phyloP scores from a whole-genome alignment of 1,140 invertebrate genomes.

The Drosophila sturtevanti region DNA sequence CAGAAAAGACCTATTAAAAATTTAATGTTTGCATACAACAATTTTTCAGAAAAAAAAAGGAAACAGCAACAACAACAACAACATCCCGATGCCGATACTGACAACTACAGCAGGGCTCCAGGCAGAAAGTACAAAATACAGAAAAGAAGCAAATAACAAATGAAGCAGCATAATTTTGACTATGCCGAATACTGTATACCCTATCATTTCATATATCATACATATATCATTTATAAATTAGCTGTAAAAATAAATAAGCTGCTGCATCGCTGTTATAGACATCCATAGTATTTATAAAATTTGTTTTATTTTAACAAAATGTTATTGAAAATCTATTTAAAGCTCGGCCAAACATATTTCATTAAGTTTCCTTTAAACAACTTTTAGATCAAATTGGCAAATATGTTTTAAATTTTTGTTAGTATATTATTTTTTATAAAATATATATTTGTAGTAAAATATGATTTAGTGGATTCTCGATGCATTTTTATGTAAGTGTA shows the following conservation, averaged over 20 bases:
- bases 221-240: too few species aligned
- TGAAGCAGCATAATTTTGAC: background rate
- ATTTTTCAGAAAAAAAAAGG: conserved; percentile 55
- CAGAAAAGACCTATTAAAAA: conserved; percentile 67
- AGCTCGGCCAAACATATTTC: too few species aligned
- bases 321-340: too few species aligned
- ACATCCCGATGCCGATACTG: conserved; percentile 41
- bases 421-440: too few species aligned
- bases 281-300: too few species aligned
- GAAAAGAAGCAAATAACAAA: conserved; percentile 9
- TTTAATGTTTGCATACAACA: conserved; percentile 76
- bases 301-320: too few species aligned
- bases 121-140: conserved; percentile 39
- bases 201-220: background rate
- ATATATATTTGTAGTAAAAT: too few species aligned
- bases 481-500: background rate
- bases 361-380: too few species aligned
- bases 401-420: too few species aligned
- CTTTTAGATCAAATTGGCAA: too few species aligned
- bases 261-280: too few species aligned
- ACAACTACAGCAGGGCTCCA: conserved; percentile 58
- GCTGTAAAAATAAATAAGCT: too few species aligned
- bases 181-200: background rate
- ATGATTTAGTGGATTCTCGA: background rate
- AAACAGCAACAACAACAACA: conserved; percentile 30